phyloP scores from a whole-genome alignment of 2,797 vertebrate species.

The Centroberyx gerrardi region DNA sequence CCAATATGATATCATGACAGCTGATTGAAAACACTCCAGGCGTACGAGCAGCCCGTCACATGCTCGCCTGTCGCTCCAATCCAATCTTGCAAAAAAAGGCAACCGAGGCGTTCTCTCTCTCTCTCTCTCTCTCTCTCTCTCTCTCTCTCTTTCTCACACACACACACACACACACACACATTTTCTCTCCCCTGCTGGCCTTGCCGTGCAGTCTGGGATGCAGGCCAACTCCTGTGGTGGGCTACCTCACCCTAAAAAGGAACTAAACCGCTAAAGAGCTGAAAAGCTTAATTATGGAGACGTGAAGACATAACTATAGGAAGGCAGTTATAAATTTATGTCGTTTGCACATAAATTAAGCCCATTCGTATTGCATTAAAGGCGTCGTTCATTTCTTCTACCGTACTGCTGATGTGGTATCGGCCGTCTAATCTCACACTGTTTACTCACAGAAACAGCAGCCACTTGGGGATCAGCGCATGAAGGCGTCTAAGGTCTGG shows the following conservation, averaged over 20 bases:
- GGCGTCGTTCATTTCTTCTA: conserved; percentile 13
- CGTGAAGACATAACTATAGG: background rate
- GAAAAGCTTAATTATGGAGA: conserved; percentile 48
- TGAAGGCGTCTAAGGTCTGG: conserved; percentile 14
- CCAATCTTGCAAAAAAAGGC: conserved; percentile 29
- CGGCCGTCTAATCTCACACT: background rate
- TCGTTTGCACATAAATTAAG: conserved; percentile 19
- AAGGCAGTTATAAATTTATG: conserved; percentile 34
- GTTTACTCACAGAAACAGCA: conserved; percentile 45
- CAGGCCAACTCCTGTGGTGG: conserved; percentile 69
- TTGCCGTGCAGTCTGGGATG: conserved; percentile 67
- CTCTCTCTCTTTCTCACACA: background rate
- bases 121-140: background rate
- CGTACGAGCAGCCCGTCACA: conserved; percentile 10
- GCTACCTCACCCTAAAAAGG: conserved; percentile 53
- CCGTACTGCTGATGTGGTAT: background rate
- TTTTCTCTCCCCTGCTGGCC: conserved; percentile 31
- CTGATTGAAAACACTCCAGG: conserved; percentile 67
- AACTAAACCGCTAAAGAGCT: conserved; percentile 44
- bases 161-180: conserved; percentile 16
- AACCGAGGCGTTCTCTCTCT: conserved; percentile 19
- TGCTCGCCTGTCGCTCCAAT: conserved; percentile 10
- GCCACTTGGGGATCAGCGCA: conserved; percentile 12
- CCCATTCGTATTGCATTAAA: conserved; percentile 13
- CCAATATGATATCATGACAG: conserved; percentile 58